These are phyloP conservation scores for Subanguina moxae DNA, from an alignment of 1,140 invertebrate genomes.

Conservation along the genomic window DNA sequence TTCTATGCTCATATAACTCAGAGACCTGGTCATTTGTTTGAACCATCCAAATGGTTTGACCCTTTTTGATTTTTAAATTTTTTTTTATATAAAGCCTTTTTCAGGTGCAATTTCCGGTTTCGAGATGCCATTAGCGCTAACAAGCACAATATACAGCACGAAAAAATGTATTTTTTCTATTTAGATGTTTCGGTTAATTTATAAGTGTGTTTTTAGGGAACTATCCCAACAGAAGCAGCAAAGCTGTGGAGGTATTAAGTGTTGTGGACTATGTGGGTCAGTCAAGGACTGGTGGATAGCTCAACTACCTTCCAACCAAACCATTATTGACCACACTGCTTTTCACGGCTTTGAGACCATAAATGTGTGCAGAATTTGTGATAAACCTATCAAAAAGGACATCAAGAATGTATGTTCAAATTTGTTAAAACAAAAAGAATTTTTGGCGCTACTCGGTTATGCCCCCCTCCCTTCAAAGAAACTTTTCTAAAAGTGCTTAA, in stretches of 20 bases:
- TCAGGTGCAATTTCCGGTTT: not conserved
- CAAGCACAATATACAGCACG: not conserved
- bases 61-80: not conserved
- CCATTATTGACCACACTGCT: not conserved
- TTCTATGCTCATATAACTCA: not conserved
- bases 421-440: no score
- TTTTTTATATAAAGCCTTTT: not conserved
- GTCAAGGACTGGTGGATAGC: not conserved
- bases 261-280: not conserved
- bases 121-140: not conserved
- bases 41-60: not conserved
- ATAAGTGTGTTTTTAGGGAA: not conserved
- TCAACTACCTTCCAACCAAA: not conserved
- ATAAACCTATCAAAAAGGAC: not conserved
- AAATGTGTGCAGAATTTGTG: not conserved
- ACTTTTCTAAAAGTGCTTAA: no score
- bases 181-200: not conserved
- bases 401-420: no score
- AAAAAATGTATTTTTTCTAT: not conserved
- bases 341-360: constrained; percentile 4
- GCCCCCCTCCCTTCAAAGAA: no score
- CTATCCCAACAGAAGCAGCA: not conserved
- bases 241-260: not conserved
- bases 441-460: no score
- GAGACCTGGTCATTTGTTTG: not conserved